Evolutionary conservation across 2,797 vertebrate species (phyloP).

Genomic region (Aulostomus chinensis): DNA sequence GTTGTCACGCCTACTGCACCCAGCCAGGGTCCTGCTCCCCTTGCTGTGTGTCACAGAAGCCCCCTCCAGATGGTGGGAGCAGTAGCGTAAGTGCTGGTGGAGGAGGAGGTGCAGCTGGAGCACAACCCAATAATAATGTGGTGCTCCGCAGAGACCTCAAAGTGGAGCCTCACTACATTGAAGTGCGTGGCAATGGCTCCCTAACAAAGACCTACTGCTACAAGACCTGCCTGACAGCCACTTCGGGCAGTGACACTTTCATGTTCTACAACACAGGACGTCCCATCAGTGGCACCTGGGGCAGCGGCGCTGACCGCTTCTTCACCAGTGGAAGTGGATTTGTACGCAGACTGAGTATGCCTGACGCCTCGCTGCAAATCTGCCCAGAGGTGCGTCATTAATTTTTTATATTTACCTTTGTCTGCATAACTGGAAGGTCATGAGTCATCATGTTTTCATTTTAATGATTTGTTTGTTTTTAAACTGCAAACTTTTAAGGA

Average conservation of each 20-base stretch:
- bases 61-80: slow-evolving; percentile 77
- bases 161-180: slow-evolving; percentile 96
- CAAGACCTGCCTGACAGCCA: slow-evolving; percentile 95
- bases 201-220: slow-evolving; percentile 99
- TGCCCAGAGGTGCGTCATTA: slow-evolving; percentile 75
- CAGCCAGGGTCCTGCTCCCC: slow-evolving; percentile 88
- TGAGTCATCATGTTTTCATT: slow-evolving; percentile 16
- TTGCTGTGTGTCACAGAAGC: slow-evolving; percentile 88
- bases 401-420: slow-evolving; percentile 30
- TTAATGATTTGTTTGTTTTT: not conserved
- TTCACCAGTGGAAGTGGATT: slow-evolving; percentile 92
- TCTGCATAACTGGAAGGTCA: slow-evolving; percentile 1
- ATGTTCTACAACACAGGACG: slow-evolving; percentile 99
- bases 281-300: slow-evolving; percentile 88
- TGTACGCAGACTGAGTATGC: slow-evolving; percentile 85
- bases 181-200: slow-evolving; percentile 95
- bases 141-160: slow-evolving; percentile 90
- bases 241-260: slow-evolving; percentile 97
- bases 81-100: slow-evolving; percentile 68
- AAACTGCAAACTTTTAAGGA: not conserved
- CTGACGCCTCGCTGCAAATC: slow-evolving; percentile 81
- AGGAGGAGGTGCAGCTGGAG: slow-evolving; percentile 51
- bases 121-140: slow-evolving; percentile 92
- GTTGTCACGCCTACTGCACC: slow-evolving; percentile 87
- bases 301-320: slow-evolving; percentile 91